Evolutionary conservation across 2,113 vertebrate genomes (phyloP), one percentile per base, ranked within the genome.

Genomic region (Carassius gibelio): DNA sequence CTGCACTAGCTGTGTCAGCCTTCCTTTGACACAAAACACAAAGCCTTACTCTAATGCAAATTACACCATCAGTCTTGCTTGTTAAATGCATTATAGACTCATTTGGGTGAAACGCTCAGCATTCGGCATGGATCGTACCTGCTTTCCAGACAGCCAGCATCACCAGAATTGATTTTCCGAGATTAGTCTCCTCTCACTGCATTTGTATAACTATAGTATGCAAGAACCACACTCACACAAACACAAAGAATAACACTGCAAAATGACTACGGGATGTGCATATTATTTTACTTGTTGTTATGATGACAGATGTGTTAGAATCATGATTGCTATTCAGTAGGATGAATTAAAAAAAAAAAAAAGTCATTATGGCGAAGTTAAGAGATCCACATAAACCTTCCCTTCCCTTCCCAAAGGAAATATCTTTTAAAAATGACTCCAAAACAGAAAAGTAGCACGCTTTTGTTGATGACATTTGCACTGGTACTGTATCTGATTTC

Each of bases 121-220:
- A 80, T 80, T 80, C 78, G 17, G 55, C 57, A 23, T n/a, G 50
- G 36, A 84, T 64, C 26, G 61, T 62, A 75, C 55, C 23, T 55
- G 64, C 64, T 68, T 69, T 71, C 42, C 80, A 71, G 80, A 50
- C 80, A 55, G 69, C 13, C 68, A 52, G 62, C 71, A 75, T 84
- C 83, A 84, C 82, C 76, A 84, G 76, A 61, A 87, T 72, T 76
- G 76, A 81, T 81, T 77, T 68, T 68, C 82, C 5, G 13, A 81
- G 76, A 84, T 84, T 84, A 48, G 59, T 75, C 74, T 84, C n/a
- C 48, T 75, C 83, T 45, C 59, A 30, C 17, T 66, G 76, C 69
- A 66, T 62, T 52, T 64, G 48, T 69, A 71, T 68, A 66, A 48
- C 42, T 75, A 50, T 75, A 50, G 45, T n/a, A 64, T 75, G 59